Base-by-base conservation (phyloP, 2,888 invertebrate species). In the Drosophila austrosaltans region DNA sequence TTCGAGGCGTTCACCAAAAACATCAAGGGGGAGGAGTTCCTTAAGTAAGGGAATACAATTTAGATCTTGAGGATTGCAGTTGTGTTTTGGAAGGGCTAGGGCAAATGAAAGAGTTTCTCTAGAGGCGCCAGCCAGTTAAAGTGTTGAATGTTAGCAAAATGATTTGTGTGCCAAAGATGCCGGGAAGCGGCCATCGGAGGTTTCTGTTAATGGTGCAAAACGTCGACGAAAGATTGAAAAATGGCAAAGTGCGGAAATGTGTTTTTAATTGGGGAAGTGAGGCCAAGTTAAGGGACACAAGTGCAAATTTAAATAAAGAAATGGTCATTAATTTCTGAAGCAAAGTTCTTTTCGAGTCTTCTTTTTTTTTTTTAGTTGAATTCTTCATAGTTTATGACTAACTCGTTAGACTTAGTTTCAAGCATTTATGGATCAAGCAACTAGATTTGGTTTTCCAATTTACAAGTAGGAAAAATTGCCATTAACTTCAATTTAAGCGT, bases 21-120 rank as follows among this genome's bases (percentile, higher is more conserved):
- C 56, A 48, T 48, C 25, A 12, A 12, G 25, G 48, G 48, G 32
- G 25, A n/a, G 62, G 53, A 39, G 48, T 48, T 12, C 10, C 48
- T 25, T 10, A 48, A 48, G 39, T 12, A 36, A 39, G 54, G 36
- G 25, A 63, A 69, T 69, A 69, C 65, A 70, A 74, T 74, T 75
- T 54, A 75, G 36, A 72, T 72, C 72, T 72, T 44, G 61, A 73
- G 71, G 60, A 61, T 70, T 53, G 28, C 61, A 16, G 30, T 53
- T 62, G 69, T 22, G 16, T 53, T 59, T 60, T 28, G 53, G 25
- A 53, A 7, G 28, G 39, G n/a, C 48, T 20, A 25, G 36, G 22
- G 53, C 16, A 25, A 28, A 25, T 39, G 57, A 39, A 36, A 48
- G 48, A 48, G 48, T 48, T 48, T 48, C 25, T 7, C 22, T 5